Conservation (phyloP, 23 tunicate species). For the Halocynthia roretzi region DNA sequence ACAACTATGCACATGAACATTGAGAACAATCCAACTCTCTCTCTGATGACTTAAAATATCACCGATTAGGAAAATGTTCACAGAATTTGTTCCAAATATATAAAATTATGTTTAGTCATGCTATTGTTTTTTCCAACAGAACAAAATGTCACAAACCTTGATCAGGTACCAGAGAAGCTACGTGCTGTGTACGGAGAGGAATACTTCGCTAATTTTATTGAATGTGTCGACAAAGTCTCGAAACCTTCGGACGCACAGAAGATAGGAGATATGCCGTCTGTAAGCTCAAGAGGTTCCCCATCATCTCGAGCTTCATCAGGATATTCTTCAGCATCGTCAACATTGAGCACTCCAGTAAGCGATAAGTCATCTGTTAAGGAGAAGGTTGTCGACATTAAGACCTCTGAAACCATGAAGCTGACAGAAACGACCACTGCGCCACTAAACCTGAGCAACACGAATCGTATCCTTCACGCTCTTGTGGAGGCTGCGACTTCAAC, state of each 20-base stretch:
- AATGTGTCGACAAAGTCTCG: constrained; percentile 23
- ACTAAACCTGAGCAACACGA: constrained; percentile 49
- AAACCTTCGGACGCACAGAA: constrained; percentile 1
- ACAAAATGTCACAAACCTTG: constrained; percentile 6
- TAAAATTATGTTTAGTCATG: too few relatives aligned
- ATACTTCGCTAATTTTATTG: constrained; percentile 68
- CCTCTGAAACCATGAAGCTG: constrained; percentile 42
- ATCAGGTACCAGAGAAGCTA: constrained; percentile 45
- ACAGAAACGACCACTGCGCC: constrained; percentile 7
- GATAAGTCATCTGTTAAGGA: neutral
- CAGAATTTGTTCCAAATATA: too few relatives aligned
- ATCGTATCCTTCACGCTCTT: constrained; percentile 80
- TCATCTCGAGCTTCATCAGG: constrained; percentile 51
- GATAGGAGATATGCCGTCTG: constrained; percentile 2
- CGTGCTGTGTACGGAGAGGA: constrained; percentile 75
- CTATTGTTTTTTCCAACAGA: too few relatives aligned
- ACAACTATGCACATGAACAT: too few relatives aligned
- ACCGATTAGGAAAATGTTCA: too few relatives aligned
- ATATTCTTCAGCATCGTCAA: constrained; percentile 46
- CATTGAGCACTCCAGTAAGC: neutral
- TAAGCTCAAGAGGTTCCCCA: constrained; percentile 25
- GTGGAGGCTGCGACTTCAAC: constrained; percentile 71
- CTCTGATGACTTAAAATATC: too few relatives aligned
- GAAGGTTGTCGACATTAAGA: neutral
- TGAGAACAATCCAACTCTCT: too few relatives aligned